Conservation (phyloP, 2,888 invertebrate species). For the Ephialtes manifestator region DNA sequence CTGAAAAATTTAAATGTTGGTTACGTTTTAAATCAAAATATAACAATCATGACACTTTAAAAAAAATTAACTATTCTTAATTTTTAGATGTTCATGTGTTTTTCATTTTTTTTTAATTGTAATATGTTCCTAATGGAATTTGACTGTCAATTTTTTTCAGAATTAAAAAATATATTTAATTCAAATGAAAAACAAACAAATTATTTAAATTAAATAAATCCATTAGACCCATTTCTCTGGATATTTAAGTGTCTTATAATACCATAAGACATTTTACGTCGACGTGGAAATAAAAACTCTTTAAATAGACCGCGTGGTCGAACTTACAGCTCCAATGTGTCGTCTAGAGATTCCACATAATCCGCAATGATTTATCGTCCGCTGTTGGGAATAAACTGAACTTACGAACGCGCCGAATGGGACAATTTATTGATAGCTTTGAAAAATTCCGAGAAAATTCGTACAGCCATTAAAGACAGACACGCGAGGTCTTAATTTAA, state of each 20-base stretch:
- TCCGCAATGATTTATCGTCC: conserved; percentile 47
- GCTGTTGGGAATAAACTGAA: not conserved
- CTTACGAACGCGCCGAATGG: not conserved
- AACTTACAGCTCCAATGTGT: conserved; percentile 9
- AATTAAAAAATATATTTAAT: too few relatives aligned
- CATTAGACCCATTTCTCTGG: too few relatives aligned
- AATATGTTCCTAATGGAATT: too few relatives aligned
- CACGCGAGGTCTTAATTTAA: not conserved
- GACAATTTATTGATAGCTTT: not conserved
- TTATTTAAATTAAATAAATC: too few relatives aligned
- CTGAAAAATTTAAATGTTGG: too few relatives aligned
- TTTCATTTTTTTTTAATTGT: too few relatives aligned
- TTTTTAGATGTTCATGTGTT: too few relatives aligned
- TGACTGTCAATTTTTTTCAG: too few relatives aligned
- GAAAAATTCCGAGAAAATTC: not conserved
- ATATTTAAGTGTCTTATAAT: not conserved
- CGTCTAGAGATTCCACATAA: conserved; percentile 33
- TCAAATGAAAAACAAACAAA: too few relatives aligned
- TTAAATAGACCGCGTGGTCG: conserved; percentile 52
- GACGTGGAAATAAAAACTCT: conserved; percentile 37
- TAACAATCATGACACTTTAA: too few relatives aligned
- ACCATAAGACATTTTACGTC: conserved; percentile 1
- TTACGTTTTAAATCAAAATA: too few relatives aligned
- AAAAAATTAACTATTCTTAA: too few relatives aligned
- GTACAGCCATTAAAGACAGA: not conserved